A percentile compares a stretch with the other conserved stretches of the same genome.
Evolutionary conservation across 2,797 vertebrate genomes (phyloP).

Genomic region (Coilia nasus): DNA sequence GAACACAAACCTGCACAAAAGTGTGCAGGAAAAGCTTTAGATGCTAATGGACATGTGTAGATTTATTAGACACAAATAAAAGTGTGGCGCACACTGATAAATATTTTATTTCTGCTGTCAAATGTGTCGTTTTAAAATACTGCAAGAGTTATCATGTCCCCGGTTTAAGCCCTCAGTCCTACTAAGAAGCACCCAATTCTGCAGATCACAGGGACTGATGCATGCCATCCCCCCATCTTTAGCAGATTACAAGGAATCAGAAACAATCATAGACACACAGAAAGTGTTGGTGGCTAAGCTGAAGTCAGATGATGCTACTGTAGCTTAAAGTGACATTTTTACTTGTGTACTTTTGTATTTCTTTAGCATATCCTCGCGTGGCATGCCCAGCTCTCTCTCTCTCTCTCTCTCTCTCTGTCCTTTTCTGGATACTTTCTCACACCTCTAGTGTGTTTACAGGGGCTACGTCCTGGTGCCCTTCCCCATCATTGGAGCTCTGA

Average conservation of each 20-base stretch:
- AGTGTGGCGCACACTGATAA: too few species aligned
- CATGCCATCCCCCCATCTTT: too few species aligned
- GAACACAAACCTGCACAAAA: neutral
- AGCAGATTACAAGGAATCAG: too few species aligned
- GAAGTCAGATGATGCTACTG: neutral
- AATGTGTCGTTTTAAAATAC: too few species aligned
- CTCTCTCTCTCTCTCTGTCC: neutral
- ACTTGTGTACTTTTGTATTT: neutral
- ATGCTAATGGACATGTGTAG: neutral
- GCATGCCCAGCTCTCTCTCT: too few species aligned
- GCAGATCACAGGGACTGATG: too few species aligned
- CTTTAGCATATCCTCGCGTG: neutral
- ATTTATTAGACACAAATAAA: too few species aligned
- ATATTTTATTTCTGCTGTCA: too few species aligned
- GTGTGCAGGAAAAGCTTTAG: neutral
- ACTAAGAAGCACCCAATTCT: too few species aligned
- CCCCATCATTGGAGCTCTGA: neutral
- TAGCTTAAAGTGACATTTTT: neutral
- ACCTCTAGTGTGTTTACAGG: neutral
- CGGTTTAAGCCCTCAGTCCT: too few species aligned
- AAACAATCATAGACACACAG: neutral
- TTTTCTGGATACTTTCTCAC: neutral
- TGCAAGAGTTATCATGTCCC: too few species aligned
- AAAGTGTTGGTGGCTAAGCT: neutral
- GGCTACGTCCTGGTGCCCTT: neutral